phyloP scores from a whole-genome alignment of 2,113 vertebrate genomes.

The Halichoerus grypus region DNA sequence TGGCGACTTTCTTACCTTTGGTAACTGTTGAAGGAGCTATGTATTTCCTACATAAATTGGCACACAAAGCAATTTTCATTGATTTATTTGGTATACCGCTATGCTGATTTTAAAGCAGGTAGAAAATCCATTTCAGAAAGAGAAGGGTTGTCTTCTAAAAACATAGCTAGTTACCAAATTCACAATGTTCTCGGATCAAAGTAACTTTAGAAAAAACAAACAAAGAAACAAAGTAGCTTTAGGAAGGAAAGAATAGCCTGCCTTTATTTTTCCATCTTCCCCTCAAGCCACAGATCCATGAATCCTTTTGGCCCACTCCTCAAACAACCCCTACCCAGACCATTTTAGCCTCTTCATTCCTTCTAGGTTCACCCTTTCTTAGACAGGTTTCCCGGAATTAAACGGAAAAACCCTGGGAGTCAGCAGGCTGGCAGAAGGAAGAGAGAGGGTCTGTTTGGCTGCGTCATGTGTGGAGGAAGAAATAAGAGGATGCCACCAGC shows the following conservation, averaged over 20 bases:
- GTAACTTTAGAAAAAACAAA: background rate
- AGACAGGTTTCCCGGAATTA: slow-evolving; percentile 35
- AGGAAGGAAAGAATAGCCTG: background rate
- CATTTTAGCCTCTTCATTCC: background rate
- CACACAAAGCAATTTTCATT: slow-evolving; percentile 42
- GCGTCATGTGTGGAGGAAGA: background rate
- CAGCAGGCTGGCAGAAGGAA: background rate
- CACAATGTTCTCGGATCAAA: slow-evolving; percentile 48
- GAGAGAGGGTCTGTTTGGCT: background rate
- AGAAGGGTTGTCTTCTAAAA: slow-evolving; percentile 64
- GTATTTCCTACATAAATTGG: slow-evolving; percentile 13
- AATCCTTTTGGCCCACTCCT: background rate
- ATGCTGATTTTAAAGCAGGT: slow-evolving; percentile 69
- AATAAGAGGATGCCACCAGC: background rate
- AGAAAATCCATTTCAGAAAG: slow-evolving; percentile 75
- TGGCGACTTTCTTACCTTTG: slow-evolving; percentile 5
- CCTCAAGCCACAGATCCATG: background rate
- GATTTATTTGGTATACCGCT: slow-evolving; percentile 62
- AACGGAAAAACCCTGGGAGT: background rate
- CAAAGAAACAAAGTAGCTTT: background rate
- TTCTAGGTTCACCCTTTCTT: slow-evolving; percentile 9
- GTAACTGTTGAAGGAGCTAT: slow-evolving; percentile 36
- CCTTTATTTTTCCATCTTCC: slow-evolving; percentile 24
- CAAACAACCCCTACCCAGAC: background rate
- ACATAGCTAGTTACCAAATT: slow-evolving; percentile 63